Conservation (phyloP, 2,888 invertebrate genomes). For the Ypsolopha sequella region DNA sequence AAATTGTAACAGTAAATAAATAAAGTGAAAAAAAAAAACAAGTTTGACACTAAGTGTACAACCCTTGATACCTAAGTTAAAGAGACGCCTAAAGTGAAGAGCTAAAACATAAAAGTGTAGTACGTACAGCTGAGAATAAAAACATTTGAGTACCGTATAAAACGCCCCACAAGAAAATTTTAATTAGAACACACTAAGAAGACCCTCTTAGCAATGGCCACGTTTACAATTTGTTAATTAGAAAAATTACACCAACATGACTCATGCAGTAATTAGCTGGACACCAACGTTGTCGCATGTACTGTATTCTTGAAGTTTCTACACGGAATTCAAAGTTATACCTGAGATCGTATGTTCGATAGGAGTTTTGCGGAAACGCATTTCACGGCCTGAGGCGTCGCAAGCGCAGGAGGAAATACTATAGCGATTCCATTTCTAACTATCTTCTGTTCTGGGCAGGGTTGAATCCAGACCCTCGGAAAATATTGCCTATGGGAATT, state of each 20-base stretch:
- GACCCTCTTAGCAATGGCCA: not conserved
- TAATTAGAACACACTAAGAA: not conserved
- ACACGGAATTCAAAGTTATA: not conserved
- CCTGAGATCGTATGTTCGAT: conserved; percentile 21
- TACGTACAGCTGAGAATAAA: too few species aligned
- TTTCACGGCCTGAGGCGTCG: conserved; percentile 25
- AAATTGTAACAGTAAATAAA: too few species aligned
- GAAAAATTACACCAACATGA: not conserved
- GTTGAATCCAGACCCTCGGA: too few species aligned
- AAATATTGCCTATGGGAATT: too few species aligned
- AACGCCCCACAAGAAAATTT: not conserved
- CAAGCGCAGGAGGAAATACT: conserved; percentile 7
- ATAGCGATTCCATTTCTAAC: not conserved
- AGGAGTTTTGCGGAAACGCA: conserved; percentile 28
- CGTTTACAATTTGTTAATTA: conserved; percentile 2
- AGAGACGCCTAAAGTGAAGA: too few species aligned
- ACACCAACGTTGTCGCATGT: not conserved
- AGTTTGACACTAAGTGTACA: too few species aligned
- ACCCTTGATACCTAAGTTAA: too few species aligned
- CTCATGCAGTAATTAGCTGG: not conserved
- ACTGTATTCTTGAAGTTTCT: too few species aligned
- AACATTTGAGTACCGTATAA: not conserved
- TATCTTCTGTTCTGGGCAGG: too few species aligned
- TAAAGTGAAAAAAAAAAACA: too few species aligned
- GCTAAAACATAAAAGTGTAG: too few species aligned